Evolutionary conservation across 2,797 vertebrate species (phyloP), one percentile per base, ranked within the genome.

Genomic region (Taenioides sp.): DNA sequence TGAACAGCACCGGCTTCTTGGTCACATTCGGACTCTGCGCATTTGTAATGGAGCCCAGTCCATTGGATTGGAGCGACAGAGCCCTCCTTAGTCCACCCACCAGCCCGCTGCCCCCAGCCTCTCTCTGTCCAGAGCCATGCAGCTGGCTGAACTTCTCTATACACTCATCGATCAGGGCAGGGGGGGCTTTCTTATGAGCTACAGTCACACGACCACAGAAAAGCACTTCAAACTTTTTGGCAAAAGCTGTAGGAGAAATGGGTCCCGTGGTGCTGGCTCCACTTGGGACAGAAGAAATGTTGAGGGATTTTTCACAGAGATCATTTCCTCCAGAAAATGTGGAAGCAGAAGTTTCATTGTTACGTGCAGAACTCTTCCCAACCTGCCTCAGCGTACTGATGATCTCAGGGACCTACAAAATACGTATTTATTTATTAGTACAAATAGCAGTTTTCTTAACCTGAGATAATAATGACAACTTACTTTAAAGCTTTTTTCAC

Each of bases 151-250:
- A 98, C 88, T 97, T 97, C 86, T 98, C 96, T 0, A 99, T 98
- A 85, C 98, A 99, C 88, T 99, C 97, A 18, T 99, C 98, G 16
- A 99, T 99, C 37, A 99, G 91, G 0, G 97, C 97, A 0, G 98
- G 97, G 0, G 97, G 97, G 2, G 97, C 97, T 61, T 98, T 99
- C 88, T 97, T 97, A 85, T 97, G 95, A 0, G 97, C 96, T 34
- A 99, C 98, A 0, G 94, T 96, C 76, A 96, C 96, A 0, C 97
- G 92, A 25, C 98, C 98, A 4, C 97, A 98, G 83, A 98, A 98
- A 28, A 98, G 91, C 79, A 99, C 98, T 86, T 99, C 98, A 27
- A 99, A 99, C 88, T 96, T 99, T 84, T 98, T 98, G 75, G 96
- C 90, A 65, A 99, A 99, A 0, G 93, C 89, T 2, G 96, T 94